Base-by-base conservation (phyloP, 2,113 vertebrate species). In the Corythaeola cristata region DNA sequence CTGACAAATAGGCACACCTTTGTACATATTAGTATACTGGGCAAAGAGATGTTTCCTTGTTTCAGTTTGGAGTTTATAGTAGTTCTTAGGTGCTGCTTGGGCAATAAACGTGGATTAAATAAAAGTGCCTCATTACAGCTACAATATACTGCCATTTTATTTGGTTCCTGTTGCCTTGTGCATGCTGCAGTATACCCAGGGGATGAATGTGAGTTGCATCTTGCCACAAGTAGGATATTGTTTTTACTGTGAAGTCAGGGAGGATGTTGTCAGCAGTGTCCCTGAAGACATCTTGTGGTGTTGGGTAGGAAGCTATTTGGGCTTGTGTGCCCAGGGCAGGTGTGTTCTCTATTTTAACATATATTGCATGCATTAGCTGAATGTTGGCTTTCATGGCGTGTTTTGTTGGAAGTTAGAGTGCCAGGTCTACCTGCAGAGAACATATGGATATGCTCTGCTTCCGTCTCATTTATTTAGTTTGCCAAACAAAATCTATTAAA, bases 401-500 rank as follows among this genome's bases (percentile, higher is more conserved):
- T 78, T 97, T 90, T 96, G 83, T 96, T 98, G 91, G 93, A 98
- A 96, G 81, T 76, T 68, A 88, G 88, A 93, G 83, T 96, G 90
- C 93, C 96, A 97, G 94, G 47, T 97, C 79, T 93, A 74, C 94
- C 86, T 91, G 81, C 39, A 93, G 82, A 78, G 81, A 85, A 92
- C 63, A 83, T 69, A 76, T 41, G 89, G 95, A 59, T 94, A 41
- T 33, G 37, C 33, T 93, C 74, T 96, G 78, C 35, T 96, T 97
- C 87, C 33, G 44, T 89, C 67, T 88, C 47, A 56, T 77, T 93
- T 66, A n/a, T 27, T 90, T 96, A 79, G 49, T 64, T 85, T 95
- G 80, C 55, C 80, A 94, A 96, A 92, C 27, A 37, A 69, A 85
- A 88, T 85, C 77, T 71, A 47, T 91, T 83, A 33, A 71, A 72